Percentiles rank a stretch among this genome's conserved stretches.
These are phyloP conservation scores for Syngnathus scovelli DNA, from an alignment of 2,113 vertebrate genomes.

Conservation along the genomic window DNA sequence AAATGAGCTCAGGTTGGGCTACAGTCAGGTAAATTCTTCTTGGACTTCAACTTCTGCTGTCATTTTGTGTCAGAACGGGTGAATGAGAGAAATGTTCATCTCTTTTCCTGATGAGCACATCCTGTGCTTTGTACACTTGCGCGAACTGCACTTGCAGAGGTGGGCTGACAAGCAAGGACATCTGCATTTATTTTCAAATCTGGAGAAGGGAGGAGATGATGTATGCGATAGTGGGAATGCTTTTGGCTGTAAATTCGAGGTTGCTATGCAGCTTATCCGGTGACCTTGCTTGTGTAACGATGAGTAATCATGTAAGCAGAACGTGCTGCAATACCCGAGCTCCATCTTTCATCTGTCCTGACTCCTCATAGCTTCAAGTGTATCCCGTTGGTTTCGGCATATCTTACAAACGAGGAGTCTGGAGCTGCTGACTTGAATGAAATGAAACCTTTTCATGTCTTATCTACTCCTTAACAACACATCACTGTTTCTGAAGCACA, in stretches of 20 bases:
- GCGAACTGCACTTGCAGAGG: conserved; percentile 7
- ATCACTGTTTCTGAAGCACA: neutral
- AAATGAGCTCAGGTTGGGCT: neutral
- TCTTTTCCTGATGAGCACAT: conserved; percentile 4
- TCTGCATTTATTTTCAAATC: conserved; percentile 2
- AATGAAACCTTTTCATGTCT: conserved; percentile 13
- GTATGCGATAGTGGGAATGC: conserved; percentile 11
- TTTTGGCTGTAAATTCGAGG: conserved; percentile 25
- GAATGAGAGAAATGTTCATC: conserved; percentile 7
- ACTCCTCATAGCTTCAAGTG: conserved; percentile 23
- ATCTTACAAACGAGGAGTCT: conserved; percentile 8
- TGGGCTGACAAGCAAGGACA: neutral
- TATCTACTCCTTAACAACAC: conserved; percentile 11
- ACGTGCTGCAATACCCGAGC: conserved; percentile 25
- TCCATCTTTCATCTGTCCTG: conserved; percentile 6
- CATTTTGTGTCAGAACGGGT: conserved; percentile 10
- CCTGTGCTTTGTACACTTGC: conserved; percentile 11
- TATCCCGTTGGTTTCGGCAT: conserved; percentile 11
- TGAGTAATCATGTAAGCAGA: conserved; percentile 34
- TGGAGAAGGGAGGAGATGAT: conserved; percentile 1
- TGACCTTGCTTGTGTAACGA: conserved; percentile 28
- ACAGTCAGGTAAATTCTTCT: neutral
- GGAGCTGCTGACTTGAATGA: conserved; percentile 4
- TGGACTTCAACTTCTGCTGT: conserved; percentile 42
- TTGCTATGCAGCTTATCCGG: conserved; percentile 22